Conservation (phyloP, 1,140 invertebrate species). For the Drosophila persimilis region DNA sequence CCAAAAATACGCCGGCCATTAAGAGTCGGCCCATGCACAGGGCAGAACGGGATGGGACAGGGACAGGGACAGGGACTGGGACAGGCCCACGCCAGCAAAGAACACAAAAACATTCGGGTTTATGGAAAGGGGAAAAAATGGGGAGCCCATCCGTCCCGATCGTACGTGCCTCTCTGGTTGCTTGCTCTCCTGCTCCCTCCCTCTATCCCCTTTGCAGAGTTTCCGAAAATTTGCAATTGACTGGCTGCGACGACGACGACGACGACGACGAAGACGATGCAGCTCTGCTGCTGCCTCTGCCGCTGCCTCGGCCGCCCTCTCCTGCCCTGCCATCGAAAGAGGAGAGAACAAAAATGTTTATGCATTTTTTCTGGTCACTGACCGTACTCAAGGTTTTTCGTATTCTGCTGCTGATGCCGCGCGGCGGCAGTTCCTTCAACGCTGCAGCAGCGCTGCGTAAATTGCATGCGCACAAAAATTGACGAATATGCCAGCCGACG, state of each 20-base stretch:
- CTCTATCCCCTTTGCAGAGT: slow-evolving; percentile 47
- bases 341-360: slow-evolving; percentile 76
- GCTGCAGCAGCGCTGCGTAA: slow-evolving; percentile 57
- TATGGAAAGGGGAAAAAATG: slow-evolving; percentile 10
- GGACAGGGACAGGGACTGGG: slow-evolving; percentile 11
- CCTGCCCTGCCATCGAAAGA: slow-evolving; percentile 24
- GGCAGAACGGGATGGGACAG: not conserved
- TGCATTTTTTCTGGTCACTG: slow-evolving; percentile 81
- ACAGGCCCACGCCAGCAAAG: slow-evolving; percentile 44
- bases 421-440: slow-evolving; percentile 42
- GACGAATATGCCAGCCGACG: slow-evolving; percentile 77
- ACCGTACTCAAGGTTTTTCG: slow-evolving; percentile 81
- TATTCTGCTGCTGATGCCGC: slow-evolving; percentile 52
- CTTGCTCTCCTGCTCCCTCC: slow-evolving; percentile 8
- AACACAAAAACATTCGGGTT: slow-evolving; percentile 32
- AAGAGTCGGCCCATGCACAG: slow-evolving; percentile 45
- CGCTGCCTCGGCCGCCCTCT: not conserved
- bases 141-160: slow-evolving; percentile 45
- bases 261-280: slow-evolving; percentile 11
- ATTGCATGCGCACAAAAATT: slow-evolving; percentile 81
- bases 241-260: slow-evolving; percentile 48
- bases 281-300: slow-evolving; percentile 17
- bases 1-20: slow-evolving; percentile 76
- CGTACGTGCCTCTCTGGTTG: slow-evolving; percentile 50
- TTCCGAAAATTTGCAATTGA: slow-evolving; percentile 81